Evolutionary conservation across 64 coral and sea anemone species (phyloP).

Genomic region (Acropora yongei): DNA sequence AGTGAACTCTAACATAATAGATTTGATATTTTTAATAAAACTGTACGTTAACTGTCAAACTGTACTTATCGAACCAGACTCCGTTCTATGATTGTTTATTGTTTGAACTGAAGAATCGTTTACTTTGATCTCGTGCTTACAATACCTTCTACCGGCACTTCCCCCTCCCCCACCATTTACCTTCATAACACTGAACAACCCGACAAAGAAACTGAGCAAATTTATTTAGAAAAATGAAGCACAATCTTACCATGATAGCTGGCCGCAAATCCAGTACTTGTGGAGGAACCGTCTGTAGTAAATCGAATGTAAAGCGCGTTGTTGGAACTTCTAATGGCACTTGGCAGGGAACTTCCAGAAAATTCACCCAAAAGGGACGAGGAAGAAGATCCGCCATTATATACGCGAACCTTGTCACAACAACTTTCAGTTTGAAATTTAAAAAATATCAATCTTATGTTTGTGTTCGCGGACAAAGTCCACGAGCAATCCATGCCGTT

Average conservation of each 20-base stretch:
- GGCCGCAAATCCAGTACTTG: conserved; percentile 7
- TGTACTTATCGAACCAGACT: too few relatives aligned
- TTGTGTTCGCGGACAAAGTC: conserved; percentile 33
- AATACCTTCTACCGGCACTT: too few relatives aligned
- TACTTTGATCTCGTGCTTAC: too few relatives aligned
- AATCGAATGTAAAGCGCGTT: conserved; percentile 24
- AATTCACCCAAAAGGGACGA: conserved; percentile 1
- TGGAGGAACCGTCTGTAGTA: not conserved
- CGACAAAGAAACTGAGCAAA: too few relatives aligned
- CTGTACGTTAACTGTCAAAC: too few relatives aligned
- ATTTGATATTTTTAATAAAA: too few relatives aligned
- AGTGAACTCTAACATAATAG: too few relatives aligned
- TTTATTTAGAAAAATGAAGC: too few relatives aligned
- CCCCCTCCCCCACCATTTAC: too few relatives aligned
- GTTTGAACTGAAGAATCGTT: too few relatives aligned
- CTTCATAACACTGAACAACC: too few relatives aligned
- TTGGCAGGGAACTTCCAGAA: not conserved
- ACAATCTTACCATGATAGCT: conserved; percentile 23
- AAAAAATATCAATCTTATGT: conserved; percentile 4
- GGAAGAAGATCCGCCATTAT: conserved; percentile 39
- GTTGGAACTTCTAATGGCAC: conserved; percentile 5
- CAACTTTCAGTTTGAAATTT: not conserved
- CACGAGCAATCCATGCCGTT: not conserved
- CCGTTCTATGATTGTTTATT: too few relatives aligned
- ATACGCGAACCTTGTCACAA: not conserved